Conservation (phyloP, 2,797 vertebrate species). For the Pipistrellus pipistrellus region DNA sequence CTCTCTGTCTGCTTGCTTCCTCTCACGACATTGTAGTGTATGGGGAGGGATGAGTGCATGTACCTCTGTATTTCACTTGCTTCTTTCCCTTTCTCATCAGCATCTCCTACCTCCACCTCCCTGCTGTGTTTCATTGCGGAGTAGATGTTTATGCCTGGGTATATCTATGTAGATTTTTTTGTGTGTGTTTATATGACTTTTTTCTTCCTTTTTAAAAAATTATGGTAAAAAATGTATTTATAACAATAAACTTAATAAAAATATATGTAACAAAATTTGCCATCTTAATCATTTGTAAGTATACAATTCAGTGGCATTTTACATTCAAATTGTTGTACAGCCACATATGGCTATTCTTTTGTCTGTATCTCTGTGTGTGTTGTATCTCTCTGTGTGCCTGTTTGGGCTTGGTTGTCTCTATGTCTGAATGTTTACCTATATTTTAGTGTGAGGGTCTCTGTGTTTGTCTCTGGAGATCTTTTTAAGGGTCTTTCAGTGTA, state of each 20-base stretch:
- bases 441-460: not conserved
- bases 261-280: conserved; percentile 27
- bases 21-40: not conserved
- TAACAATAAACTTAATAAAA: not conserved
- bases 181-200: not conserved
- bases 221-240: not conserved
- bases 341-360: not conserved
- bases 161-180: not conserved
- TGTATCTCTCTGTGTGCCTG: not conserved
- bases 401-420: conserved; percentile 8
- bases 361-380: not conserved
- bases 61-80: not conserved
- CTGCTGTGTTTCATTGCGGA: not conserved
- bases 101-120: not conserved
- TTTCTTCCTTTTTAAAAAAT: conserved; percentile 13
- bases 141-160: not conserved
- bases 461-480: not conserved
- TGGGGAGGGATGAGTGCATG: not conserved
- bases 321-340: not conserved
- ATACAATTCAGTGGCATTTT: conserved; percentile 51
- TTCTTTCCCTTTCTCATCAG: not conserved
- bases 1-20: not conserved
- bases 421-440: not conserved
- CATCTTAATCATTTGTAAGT: conserved; percentile 45
- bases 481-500: not conserved